These are phyloP conservation scores for Ceratothoa steindachneri DNA, from an alignment of 2,888 invertebrate genomes.

Conservation along the genomic window DNA sequence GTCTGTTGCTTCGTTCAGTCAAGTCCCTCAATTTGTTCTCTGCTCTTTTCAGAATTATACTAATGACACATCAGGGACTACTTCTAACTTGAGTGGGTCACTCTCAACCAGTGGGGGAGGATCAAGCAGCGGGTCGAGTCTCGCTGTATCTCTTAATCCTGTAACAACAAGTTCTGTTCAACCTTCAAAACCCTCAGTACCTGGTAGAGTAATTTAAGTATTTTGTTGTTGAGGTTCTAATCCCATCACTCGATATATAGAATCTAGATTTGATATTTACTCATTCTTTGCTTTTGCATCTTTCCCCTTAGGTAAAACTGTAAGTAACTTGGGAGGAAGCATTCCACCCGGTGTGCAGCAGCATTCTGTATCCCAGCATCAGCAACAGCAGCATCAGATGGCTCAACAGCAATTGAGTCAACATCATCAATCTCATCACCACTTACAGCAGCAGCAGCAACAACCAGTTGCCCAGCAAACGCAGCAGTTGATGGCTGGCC, in stretches of 20 bases:
- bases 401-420: background rate
- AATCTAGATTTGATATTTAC: too few species aligned
- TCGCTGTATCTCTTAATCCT: slow-evolving; percentile 1
- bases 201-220: too few species aligned
- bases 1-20: too few species aligned
- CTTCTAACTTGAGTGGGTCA: background rate
- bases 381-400: background rate
- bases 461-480: too few species aligned
- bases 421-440: background rate
- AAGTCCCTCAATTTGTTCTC: too few species aligned
- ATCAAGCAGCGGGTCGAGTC: background rate
- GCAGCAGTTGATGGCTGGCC: slow-evolving; percentile 5
- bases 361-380: slow-evolving; percentile 1
- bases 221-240: too few species aligned
- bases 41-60: background rate
- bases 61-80: background rate
- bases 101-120: background rate
- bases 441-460: slow-evolving; percentile 7
- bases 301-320: slow-evolving; percentile 7
- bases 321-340: background rate
- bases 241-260: too few species aligned
- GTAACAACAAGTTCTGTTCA: background rate
- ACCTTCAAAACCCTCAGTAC: slow-evolving; percentile 10
- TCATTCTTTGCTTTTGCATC: too few species aligned
- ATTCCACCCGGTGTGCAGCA: background rate